phyloP scores from a whole-genome alignment of 1,140 invertebrate genomes.

The Melanaphis sacchari region DNA sequence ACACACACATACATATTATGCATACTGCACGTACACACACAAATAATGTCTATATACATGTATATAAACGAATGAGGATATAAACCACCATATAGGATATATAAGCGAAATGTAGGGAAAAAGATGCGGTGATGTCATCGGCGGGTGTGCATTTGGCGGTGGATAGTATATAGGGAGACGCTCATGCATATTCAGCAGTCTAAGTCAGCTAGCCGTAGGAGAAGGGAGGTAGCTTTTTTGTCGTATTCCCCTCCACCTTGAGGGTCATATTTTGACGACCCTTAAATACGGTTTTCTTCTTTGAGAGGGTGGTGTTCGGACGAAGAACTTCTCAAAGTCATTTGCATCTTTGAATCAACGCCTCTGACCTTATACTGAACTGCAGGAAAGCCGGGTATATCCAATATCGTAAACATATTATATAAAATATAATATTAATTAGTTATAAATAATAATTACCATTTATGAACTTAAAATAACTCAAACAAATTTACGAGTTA shows the following conservation, averaged over 20 bases:
- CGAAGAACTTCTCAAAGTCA: not conserved
- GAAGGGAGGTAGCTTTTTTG: constrained; percentile 32
- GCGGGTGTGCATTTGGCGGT: constrained; percentile 43
- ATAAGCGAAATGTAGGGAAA: constrained; percentile 43
- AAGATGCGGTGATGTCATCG: constrained; percentile 58
- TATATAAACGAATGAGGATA: not conserved
- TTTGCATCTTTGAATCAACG: constrained; percentile 34
- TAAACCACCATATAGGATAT: constrained; percentile 10
- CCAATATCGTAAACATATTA: not conserved
- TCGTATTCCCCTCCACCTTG: constrained; percentile 28
- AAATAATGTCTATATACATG: not conserved
- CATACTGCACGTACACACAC: not conserved
- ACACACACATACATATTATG: not conserved
- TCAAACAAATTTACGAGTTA: no score
- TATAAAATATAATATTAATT: not conserved
- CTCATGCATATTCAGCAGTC: constrained; percentile 58
- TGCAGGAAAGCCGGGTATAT: not conserved
- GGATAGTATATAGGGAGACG: constrained; percentile 31
- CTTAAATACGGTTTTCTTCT: constrained; percentile 32
- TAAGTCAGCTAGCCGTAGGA: not conserved
- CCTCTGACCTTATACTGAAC: not conserved
- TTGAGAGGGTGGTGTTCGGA: not conserved
- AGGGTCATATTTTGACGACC: constrained; percentile 55
- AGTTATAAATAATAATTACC: not conserved
- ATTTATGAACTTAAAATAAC: not conserved